Conservation (phyloP, 2,888 invertebrate species). For the Polymixis lichenea region DNA sequence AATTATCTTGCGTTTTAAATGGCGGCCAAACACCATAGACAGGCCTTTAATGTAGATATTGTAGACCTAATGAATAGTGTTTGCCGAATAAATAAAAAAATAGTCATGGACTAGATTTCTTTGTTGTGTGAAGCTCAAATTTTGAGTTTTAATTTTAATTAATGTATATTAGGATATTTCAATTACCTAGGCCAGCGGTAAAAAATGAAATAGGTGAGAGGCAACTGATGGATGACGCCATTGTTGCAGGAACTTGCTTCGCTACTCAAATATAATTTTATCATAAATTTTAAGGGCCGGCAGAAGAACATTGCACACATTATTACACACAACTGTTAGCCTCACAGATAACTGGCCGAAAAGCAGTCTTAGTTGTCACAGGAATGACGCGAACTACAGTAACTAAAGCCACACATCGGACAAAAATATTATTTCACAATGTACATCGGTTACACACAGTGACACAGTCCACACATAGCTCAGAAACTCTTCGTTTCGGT, state of each 20-base stretch:
- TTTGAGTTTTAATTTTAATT: background rate
- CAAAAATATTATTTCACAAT: conserved; percentile 40
- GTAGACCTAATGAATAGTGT: background rate
- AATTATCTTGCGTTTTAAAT: background rate
- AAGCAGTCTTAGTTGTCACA: background rate
- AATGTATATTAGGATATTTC: background rate
- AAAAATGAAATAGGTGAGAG: background rate
- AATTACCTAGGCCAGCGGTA: too few relatives aligned
- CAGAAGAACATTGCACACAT: background rate
- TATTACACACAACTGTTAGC: background rate
- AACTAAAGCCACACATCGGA: conserved; percentile 44
- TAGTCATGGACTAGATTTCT: background rate
- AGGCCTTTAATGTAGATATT: background rate
- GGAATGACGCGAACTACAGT: conserved; percentile 6
- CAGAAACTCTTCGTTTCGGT: conserved; percentile 56
- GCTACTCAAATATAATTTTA: background rate
- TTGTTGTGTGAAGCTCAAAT: background rate
- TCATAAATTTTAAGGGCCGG: background rate
- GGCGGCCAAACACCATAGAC: background rate
- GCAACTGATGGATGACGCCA: background rate
- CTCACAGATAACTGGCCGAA: background rate
- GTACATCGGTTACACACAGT: conserved; percentile 21
- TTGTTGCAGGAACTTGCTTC: background rate
- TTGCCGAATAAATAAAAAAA: background rate
- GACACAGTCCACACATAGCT: conserved; percentile 29